Evolutionary conservation across 1,140 invertebrate species (phyloP).

Genomic region (Apolygus lucorum): DNA sequence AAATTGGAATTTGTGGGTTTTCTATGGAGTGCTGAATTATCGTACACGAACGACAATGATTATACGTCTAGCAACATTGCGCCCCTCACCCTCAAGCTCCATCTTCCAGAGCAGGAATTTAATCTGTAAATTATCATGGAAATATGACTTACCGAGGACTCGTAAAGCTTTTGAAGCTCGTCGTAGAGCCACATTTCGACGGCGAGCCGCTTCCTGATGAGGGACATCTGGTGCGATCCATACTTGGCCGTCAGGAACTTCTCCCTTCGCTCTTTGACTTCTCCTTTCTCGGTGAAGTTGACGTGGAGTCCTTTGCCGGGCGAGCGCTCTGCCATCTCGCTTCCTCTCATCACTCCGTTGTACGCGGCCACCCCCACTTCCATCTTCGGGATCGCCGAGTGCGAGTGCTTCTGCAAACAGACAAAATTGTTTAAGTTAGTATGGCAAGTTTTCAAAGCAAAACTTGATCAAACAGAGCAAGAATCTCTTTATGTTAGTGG

Average conservation of each 20-base stretch:
- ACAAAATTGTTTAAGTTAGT: no score
- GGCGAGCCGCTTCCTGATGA: slow-evolving; percentile 85
- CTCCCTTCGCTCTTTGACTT: slow-evolving; percentile 77
- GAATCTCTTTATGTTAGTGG: no score
- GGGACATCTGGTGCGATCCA: slow-evolving; percentile 91
- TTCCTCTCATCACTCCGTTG: slow-evolving; percentile 28
- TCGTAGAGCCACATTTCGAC: slow-evolving; percentile 98
- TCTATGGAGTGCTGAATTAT: no score
- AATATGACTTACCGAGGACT: slow-evolving; percentile 66
- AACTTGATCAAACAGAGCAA: no score
- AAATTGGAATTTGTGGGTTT: no score
- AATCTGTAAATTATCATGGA: no score
- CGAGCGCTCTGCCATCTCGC: slow-evolving; percentile 52
- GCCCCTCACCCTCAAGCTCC: no score
- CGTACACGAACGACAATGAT: no score
- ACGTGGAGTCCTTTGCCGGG: slow-evolving; percentile 74
- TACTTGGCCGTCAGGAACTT: slow-evolving; percentile 96
- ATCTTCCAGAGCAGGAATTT: no score
- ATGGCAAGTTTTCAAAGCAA: no score
- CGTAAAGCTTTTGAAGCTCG: slow-evolving; percentile 82
- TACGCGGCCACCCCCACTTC: slow-evolving; percentile 27
- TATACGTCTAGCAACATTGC: no score
- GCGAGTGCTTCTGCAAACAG: no score
- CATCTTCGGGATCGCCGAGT: slow-evolving; percentile 13
- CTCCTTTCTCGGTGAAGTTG: slow-evolving; percentile 76